A percentile compares a stretch with the other conserved stretches of the same genome.
Evolutionary conservation across 2,888 invertebrate species (phyloP).

Genomic region (Tipula lateralis): DNA sequence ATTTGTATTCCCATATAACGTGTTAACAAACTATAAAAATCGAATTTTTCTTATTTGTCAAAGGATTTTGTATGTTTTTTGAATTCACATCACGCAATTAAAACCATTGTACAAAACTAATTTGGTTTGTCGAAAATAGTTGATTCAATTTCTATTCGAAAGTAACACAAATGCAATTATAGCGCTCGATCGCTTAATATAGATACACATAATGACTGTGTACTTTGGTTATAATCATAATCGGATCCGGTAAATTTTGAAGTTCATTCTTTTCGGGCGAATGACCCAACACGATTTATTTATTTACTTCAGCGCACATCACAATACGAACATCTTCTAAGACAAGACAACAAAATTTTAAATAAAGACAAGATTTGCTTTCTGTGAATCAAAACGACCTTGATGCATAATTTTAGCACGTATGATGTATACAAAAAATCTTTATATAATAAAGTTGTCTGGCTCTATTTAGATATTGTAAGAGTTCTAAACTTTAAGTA

Average conservation of each 20-base stretch:
- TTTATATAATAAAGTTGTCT: neutral
- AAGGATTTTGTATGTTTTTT: neutral
- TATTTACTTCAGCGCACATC: no score
- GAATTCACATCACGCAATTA: neutral
- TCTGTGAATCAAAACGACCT: neutral
- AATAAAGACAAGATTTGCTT: neutral
- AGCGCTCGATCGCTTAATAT: neutral
- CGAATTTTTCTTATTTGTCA: neutral
- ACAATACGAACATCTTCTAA: neutral
- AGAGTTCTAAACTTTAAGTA: neutral
- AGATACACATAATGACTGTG: neutral
- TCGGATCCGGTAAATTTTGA: neutral
- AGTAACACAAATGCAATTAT: neutral
- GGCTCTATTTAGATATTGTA: neutral
- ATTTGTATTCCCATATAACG: neutral
- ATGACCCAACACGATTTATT: neutral
- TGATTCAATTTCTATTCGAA: neutral
- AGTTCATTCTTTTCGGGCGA: no score
- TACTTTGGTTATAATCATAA: neutral
- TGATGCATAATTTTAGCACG: neutral
- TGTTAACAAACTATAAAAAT: neutral
- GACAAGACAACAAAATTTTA: neutral
- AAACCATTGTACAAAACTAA: neutral
- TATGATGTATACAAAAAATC: neutral
- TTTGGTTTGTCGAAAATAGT: neutral